These are phyloP conservation scores for Percopsis transmontana DNA, from an alignment of 2,113 vertebrate species.

Conservation along the genomic window DNA sequence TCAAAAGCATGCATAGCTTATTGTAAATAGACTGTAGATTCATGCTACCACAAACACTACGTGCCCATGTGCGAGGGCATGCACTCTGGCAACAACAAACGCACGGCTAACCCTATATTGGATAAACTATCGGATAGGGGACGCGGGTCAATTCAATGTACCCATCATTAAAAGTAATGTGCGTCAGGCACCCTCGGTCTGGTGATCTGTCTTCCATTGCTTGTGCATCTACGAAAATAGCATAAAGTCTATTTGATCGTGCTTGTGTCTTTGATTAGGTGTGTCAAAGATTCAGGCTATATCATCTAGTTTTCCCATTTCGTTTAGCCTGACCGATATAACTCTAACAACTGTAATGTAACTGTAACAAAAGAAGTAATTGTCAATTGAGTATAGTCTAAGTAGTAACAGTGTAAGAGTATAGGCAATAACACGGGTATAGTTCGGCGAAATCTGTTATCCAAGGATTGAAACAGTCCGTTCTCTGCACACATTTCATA, in stretches of 20 bases:
- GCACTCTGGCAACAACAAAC: not conserved
- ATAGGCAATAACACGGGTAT: not conserved
- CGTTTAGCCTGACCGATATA: slow-evolving; percentile 6
- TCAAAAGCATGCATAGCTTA: too few relatives aligned
- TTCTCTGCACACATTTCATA: too few relatives aligned
- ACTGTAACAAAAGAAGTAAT: not conserved
- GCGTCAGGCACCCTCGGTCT: slow-evolving; percentile 12
- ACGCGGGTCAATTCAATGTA: slow-evolving; percentile 57
- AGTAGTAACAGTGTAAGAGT: not conserved
- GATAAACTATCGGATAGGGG: slow-evolving; percentile 40
- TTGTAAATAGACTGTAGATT: not conserved
- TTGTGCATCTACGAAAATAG: slow-evolving; percentile 5
- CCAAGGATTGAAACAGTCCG: too few relatives aligned
- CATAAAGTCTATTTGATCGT: not conserved
- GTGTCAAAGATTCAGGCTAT: not conserved
- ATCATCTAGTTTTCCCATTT: slow-evolving; percentile 3
- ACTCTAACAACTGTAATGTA: too few relatives aligned
- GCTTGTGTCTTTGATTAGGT: not conserved
- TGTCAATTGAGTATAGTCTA: not conserved
- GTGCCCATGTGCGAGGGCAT: not conserved
- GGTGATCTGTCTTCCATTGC: slow-evolving; percentile 11
- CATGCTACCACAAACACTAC: not conserved
- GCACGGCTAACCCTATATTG: slow-evolving; percentile 19
- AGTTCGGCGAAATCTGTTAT: too few relatives aligned
- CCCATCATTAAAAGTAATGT: slow-evolving; percentile 18